phyloP scores from a whole-genome alignment of 2,797 vertebrate genomes.

The Cebuella pygmaea region DNA sequence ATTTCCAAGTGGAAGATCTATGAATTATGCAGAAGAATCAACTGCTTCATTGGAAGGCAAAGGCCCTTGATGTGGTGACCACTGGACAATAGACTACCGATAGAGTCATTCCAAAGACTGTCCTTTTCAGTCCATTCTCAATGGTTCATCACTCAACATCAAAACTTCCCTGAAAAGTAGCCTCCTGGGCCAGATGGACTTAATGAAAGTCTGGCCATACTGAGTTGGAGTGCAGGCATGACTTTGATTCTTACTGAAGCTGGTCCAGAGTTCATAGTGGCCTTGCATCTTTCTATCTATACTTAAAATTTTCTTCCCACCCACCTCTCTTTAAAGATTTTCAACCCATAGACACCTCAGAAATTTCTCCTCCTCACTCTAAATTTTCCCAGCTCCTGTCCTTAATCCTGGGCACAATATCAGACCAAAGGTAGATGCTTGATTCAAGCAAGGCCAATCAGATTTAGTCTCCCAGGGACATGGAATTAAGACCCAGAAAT shows the following conservation, averaged over 20 bases:
- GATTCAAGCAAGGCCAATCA: not conserved
- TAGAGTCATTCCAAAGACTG: not conserved
- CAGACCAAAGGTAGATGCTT: not conserved
- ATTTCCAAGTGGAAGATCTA: constrained; percentile 68
- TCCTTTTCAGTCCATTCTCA: not conserved
- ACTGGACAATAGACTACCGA: not conserved
- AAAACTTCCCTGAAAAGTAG: not conserved
- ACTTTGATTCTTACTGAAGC: not conserved
- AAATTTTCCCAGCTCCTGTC: not conserved
- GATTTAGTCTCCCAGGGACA: not conserved
- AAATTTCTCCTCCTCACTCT: not conserved
- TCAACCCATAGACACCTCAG: not conserved
- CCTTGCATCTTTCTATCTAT: not conserved
- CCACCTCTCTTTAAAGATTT: not conserved
- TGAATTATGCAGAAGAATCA: constrained; percentile 56
- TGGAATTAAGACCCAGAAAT: not conserved
- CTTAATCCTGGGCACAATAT: not conserved
- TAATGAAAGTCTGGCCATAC: not conserved
- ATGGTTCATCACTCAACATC: not conserved
- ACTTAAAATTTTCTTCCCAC: not conserved
- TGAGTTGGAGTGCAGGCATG: not conserved
- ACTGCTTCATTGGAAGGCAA: constrained; percentile 8
- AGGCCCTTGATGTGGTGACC: not conserved
- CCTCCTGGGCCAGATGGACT: not conserved
- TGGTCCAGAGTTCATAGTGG: not conserved